Percentiles rank a stretch among this genome's conserved stretches.
phyloP scores from a whole-genome alignment of 23 tunicate genomes.

The Trididemnum nubilum region DNA sequence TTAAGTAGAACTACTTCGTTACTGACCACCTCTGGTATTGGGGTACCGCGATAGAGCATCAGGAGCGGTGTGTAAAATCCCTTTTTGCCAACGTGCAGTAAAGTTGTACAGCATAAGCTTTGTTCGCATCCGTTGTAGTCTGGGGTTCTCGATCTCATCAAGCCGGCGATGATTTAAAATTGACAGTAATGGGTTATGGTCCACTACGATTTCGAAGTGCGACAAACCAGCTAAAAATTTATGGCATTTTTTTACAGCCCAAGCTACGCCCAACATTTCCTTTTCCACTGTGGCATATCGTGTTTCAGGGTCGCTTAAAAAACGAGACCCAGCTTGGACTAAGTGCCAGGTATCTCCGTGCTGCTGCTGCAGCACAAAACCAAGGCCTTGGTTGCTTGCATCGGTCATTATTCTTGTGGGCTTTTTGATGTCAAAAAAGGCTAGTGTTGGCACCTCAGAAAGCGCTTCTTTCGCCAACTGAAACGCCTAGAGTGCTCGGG shows the following conservation, averaged over 20 bases:
- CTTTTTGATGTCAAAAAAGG: constrained; percentile 9
- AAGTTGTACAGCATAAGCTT: neutral
- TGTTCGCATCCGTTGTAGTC: constrained; percentile 2
- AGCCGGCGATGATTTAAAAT: constrained; percentile 7
- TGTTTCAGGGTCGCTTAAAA: no score
- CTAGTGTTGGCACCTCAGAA: no score
- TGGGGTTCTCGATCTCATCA: constrained; percentile 16
- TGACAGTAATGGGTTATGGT: constrained; percentile 1
- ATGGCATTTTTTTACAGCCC: constrained; percentile 27
- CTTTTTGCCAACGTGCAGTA: constrained; percentile 17
- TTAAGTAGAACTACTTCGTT: no score
- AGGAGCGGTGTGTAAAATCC: neutral
- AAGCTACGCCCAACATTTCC: constrained; percentile 10
- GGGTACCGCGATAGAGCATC: constrained; percentile 14
- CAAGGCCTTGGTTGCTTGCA: neutral
- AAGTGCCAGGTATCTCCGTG: constrained; percentile 10
- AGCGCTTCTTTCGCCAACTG: no score
- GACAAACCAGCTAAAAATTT: no score
- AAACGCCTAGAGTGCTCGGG: no score
- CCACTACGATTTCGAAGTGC: neutral
- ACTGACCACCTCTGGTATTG: no score
- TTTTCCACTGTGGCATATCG: no score
- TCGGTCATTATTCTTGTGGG: constrained; percentile 16
- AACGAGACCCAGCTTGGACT: constrained; percentile 19
- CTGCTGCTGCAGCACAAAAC: constrained; percentile 18